Conservation (phyloP, 2,113 vertebrate species). For the Onychostoma macrolepis region DNA sequence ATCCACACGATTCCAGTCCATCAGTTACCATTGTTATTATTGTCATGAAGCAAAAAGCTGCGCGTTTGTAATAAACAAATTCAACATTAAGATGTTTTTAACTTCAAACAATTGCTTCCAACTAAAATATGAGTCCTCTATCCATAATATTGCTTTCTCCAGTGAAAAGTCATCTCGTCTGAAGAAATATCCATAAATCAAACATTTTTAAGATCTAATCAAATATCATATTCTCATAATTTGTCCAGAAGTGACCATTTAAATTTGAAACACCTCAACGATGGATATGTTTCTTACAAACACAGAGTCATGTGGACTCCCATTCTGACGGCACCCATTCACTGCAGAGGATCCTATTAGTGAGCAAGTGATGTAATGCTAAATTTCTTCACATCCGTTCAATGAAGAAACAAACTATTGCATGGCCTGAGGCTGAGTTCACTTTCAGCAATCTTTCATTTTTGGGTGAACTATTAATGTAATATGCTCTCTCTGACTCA, state of each 20-base stretch:
- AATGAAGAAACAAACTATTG: not conserved
- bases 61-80: not conserved
- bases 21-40: not conserved
- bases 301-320: no score
- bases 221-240: not conserved
- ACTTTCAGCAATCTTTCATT: not conserved
- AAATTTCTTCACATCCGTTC: not conserved
- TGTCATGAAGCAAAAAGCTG: not conserved
- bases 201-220: not conserved
- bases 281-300: no score
- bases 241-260: not conserved
- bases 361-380: not conserved
- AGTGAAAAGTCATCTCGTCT: not conserved
- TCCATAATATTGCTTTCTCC: no score
- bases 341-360: no score
- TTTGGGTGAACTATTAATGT: not conserved
- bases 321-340: no score
- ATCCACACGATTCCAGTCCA: not conserved
- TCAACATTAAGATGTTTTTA: not conserved
- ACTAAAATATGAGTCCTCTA: not conserved
- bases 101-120: not conserved
- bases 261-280: no score
- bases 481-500: not conserved
- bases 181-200: no score
- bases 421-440: not conserved